phyloP scores from a whole-genome alignment of 1,140 invertebrate genomes.

The Paralvinella palmiformis region DNA sequence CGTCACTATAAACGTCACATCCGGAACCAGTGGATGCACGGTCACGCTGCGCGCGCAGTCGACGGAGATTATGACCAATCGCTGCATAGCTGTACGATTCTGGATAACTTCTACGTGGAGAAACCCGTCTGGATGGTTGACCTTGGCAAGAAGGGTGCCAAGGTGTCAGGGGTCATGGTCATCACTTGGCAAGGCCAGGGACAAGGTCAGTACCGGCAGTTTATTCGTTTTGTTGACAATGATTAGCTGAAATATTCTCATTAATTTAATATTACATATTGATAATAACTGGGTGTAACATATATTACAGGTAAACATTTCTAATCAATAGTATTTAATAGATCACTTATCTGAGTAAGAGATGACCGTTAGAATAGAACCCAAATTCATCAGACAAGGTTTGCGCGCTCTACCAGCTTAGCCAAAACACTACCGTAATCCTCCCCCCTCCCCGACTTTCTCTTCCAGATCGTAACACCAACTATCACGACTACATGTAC shows the following conservation, averaged over 20 bases:
- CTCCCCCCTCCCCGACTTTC: conserved; percentile 6
- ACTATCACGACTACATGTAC: conserved; percentile 53
- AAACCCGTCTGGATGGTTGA: conserved; percentile 58
- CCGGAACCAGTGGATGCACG: conserved; percentile 32
- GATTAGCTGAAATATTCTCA: too few species aligned
- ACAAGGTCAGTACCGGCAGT: conserved; percentile 41
- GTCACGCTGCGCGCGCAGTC: conserved; percentile 52
- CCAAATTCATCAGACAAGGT: too few species aligned
- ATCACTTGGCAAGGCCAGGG: conserved; percentile 56
- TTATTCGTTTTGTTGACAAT: too few species aligned
- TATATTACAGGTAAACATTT: too few species aligned
- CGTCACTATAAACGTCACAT: conserved; percentile 50
- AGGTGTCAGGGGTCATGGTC: conserved; percentile 52
- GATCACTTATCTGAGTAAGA: too few species aligned
- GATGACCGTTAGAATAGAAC: too few species aligned
- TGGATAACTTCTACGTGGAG: conserved; percentile 58
- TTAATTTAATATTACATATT: too few species aligned
- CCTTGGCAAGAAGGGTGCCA: conserved; percentile 46
- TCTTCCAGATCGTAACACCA: conserved; percentile 43
- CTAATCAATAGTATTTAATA: too few species aligned
- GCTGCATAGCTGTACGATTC: conserved; percentile 49
- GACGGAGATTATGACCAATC: conserved; percentile 47
- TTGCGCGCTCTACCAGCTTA: too few species aligned
- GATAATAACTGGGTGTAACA: too few species aligned
- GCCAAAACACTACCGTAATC: conserved; percentile 5